Evolutionary conservation across 2,113 vertebrate genomes (phyloP).

Genomic region (Arenaria interpres): DNA sequence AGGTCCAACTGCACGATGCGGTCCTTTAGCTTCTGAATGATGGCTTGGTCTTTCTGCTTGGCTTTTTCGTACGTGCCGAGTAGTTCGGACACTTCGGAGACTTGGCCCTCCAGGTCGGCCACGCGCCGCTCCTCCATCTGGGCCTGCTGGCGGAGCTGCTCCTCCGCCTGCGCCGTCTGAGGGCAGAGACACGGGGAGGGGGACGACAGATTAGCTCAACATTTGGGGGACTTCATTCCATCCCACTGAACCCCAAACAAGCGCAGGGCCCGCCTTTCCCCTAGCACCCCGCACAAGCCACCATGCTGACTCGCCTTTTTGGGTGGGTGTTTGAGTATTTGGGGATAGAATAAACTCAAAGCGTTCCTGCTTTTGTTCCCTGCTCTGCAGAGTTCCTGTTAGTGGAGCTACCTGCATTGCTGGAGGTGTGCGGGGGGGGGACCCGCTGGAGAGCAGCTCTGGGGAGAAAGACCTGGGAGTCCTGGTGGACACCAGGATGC

Average conservation of each 20-base stretch:
- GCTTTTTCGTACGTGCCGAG: conserved; percentile 87
- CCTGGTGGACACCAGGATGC: too few species aligned
- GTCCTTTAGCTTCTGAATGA: conserved; percentile 85
- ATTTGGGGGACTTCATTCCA: not conserved
- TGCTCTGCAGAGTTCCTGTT: not conserved
- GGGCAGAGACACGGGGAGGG: not conserved
- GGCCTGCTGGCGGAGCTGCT: conserved; percentile 80
- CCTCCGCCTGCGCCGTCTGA: conserved; percentile 82
- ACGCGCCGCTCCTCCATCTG: conserved; percentile 85
- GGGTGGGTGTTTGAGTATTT: too few species aligned
- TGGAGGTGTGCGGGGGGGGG: not conserved
- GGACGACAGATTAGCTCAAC: not conserved
- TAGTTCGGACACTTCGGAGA: conserved; percentile 87
- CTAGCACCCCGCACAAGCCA: fast-evolving
- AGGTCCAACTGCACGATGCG: conserved; percentile 88
- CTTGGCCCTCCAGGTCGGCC: conserved; percentile 84
- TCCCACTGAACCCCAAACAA: not conserved
- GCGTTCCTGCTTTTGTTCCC: not conserved
- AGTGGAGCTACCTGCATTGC: not conserved
- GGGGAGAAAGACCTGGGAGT: too few species aligned
- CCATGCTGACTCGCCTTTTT: not conserved
- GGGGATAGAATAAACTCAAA: not conserved
- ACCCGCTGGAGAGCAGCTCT: too few species aligned
- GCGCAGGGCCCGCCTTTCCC: fast-evolving
- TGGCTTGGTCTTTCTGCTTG: conserved; percentile 86